These are phyloP conservation scores for Megaustenia siamemsis DNA, from an alignment of 2,888 invertebrate species.

Conservation along the genomic window DNA sequence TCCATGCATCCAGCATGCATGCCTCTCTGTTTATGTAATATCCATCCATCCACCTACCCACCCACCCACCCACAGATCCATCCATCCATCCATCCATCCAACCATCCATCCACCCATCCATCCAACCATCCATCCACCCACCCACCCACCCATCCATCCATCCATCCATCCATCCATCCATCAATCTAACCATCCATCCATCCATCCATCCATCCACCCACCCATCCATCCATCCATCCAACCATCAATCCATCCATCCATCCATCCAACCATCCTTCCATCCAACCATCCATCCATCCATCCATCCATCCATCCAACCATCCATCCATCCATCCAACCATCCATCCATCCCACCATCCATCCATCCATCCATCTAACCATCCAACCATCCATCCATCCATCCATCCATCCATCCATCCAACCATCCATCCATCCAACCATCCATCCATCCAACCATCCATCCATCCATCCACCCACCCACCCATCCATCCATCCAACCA, in stretches of 20 bases:
- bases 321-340: background rate
- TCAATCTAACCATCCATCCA: background rate
- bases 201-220: background rate
- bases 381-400: background rate
- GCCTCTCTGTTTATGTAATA: background rate
- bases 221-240: background rate
- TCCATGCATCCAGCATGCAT: no score
- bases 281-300: background rate
- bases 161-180: background rate
- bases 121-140: background rate
- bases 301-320: background rate
- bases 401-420: conserved; percentile 4
- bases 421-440: conserved; percentile 4
- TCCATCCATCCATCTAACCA: background rate
- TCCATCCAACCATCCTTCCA: background rate
- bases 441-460: conserved; percentile 19
- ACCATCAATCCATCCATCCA: background rate
- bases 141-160: background rate
- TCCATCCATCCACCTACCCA: no score
- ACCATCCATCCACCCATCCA: background rate
- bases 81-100: background rate
- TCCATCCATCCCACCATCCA: background rate
- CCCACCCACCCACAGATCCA: background rate
- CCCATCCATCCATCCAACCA: conserved; percentile 14
- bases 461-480: conserved; percentile 17